Evolutionary conservation across 2,888 invertebrate genomes (phyloP).

Genomic region (Hypolimnas misippus): DNA sequence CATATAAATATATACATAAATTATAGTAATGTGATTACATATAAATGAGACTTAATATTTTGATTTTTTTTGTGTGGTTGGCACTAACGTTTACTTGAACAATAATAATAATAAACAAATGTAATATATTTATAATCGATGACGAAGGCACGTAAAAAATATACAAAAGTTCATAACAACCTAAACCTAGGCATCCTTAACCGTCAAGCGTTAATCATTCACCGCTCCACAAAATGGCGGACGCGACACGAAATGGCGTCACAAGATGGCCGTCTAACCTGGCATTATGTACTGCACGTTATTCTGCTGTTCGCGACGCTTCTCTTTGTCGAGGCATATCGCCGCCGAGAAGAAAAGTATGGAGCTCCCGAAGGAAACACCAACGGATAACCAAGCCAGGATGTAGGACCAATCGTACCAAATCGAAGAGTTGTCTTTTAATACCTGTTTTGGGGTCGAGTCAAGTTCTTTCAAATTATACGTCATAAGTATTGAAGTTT

Average conservation of each 20-base stretch:
- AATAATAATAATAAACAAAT: background rate
- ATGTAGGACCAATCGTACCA: constrained; percentile 95
- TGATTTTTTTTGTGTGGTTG: background rate
- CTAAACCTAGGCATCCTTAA: constrained; percentile 43
- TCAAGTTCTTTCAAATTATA: constrained; percentile 19
- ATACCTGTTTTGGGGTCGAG: constrained; percentile 79
- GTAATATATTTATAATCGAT: too few species aligned
- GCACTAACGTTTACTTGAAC: background rate
- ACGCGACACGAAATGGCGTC: constrained; percentile 56
- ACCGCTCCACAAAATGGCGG: constrained; percentile 43
- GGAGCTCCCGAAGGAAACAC: constrained; percentile 88
- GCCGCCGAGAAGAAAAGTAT: constrained; percentile 92
- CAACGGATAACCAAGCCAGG: constrained; percentile 92
- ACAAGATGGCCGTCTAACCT: constrained; percentile 85
- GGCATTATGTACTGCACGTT: constrained; percentile 96
- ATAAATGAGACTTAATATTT: too few species aligned
- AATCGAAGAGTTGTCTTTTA: constrained; percentile 88
- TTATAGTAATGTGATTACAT: too few species aligned
- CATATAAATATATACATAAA: background rate
- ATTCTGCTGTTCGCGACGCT: constrained; percentile 88
- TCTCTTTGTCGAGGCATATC: constrained; percentile 90
- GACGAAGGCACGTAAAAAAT: constrained; percentile 33
- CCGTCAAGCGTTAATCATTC: constrained; percentile 74
- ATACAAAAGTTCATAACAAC: constrained; percentile 26
- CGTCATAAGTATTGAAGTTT: background rate